Base-by-base conservation (phyloP, 2,113 vertebrate genomes). In the Rhea americana region DNA sequence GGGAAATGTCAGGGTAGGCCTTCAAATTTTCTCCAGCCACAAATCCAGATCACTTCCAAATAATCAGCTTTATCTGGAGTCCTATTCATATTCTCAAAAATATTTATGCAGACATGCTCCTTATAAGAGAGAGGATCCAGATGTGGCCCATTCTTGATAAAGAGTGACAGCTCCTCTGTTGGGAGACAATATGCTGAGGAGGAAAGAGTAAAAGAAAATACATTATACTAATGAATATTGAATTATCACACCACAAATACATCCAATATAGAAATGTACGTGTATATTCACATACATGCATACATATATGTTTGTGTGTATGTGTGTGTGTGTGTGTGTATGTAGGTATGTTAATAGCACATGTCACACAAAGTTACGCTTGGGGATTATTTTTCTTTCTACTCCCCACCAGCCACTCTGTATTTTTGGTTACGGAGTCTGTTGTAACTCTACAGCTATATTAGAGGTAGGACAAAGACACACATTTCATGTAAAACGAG, bases 281-380 rank as follows among this genome's bases (percentile, higher is more conserved):
- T 15, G 3, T 32, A 25, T 24, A 14, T 28, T 1, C n/a, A 4
- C 25, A 1, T 72, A 1, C 30, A 2, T 71, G 1, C 43, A 9
- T 32, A 0, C 9, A 56, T 56, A 17, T 30, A 28, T 56, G 9
- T 56, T 26, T 26, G 51, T 28, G 8, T 55, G 2, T 7, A 1
- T 24, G 9, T 43, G 41, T 43, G 43, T 35, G 35, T 43, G 43
- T 35, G 35, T 56, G 15, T 56, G 55, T 56, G 51, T 56, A 2
- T 7, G 1, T 25, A 7, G 32, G 14, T 28, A 13, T 45, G 37
- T 68, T 63, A 91, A 78, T 21, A 81, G 83, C 20, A 67, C 18
- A 53, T 75, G 7, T 81, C 75, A 89, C 37, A 72, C 1, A 7
- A 72, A 22, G 62, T 50, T 66, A 53, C 30, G 28, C 39, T 55